Evolutionary conservation across 2,797 vertebrate genomes (phyloP), one percentile per base, ranked within the genome.

Genomic region (Sebastes minor): DNA sequence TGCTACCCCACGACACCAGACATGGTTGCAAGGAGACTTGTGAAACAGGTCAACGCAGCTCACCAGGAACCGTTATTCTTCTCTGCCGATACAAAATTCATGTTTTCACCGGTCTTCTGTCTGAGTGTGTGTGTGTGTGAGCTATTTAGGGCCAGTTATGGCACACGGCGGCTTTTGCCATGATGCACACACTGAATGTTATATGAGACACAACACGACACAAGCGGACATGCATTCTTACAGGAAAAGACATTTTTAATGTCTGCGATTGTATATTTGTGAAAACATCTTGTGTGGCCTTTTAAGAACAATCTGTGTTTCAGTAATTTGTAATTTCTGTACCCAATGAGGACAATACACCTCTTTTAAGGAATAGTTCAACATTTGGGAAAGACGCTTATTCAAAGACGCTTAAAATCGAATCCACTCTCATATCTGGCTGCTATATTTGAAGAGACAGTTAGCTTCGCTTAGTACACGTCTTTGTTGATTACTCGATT

Each of bases 181-280:
- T 38, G 82, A 86, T 62, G 76, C 77, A 78, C 80, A 85, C 84
- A 80, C 69, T 84, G 73, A 79, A 80, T 65, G 82, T 88, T 74
- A 89, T 79, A 88, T 42, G 71, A 86, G 78, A 83, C 83, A 86
- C 74, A 73, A 71, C 77, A 91, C 80, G 55, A 86, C 82, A 86
- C 57, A 86, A 83, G 83, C 70, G 1, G 35, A 72, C 76, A 86
- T 84, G 81, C 80, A 78, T 46, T 56, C 25, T 42, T 42, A 23
- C 61, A 71, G 7, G 38, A n/a, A 22, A 68, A 52, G 11, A 23
- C 7, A 13, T 12, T 18, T 66, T 52, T 73, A 60, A 35, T 38
- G 10, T 53, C 35, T 67, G 8, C 46, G n/a, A 52, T 22, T 75
- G 25, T n/a, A 25, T 35, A 52, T 75, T 52, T 70, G 22, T 38